A percentile compares a stretch with the other conserved stretches of the same genome.
These are phyloP conservation scores for Larimichthys polyactis DNA, from an alignment of 2,113 vertebrate genomes.

Conservation along the genomic window DNA sequence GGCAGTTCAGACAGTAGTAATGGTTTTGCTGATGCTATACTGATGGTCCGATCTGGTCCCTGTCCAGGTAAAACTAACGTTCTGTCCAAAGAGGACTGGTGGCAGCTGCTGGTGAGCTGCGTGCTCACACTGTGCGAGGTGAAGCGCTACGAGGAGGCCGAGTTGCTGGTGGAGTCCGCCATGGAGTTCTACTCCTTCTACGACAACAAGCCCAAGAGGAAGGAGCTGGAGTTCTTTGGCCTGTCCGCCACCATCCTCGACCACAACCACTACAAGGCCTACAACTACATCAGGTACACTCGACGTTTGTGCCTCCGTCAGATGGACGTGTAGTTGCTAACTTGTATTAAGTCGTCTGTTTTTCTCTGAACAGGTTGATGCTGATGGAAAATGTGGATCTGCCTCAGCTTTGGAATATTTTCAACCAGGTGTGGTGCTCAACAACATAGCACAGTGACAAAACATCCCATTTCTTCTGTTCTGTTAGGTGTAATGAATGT, in stretches of 20 bases:
- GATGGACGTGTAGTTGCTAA: too few relatives aligned
- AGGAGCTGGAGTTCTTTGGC: constrained; percentile 95
- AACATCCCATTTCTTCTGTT: background rate
- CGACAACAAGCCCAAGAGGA: constrained; percentile 92
- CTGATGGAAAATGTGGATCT: constrained; percentile 77
- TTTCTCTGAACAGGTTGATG: constrained; percentile 75
- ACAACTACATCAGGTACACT: constrained; percentile 95
- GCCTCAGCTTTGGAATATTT: constrained; percentile 83
- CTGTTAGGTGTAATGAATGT: background rate
- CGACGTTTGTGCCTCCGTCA: accelerated
- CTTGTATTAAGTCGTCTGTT: background rate
- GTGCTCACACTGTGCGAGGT: constrained; percentile 90
- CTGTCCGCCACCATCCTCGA: constrained; percentile 95
- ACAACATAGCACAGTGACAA: too few relatives aligned
- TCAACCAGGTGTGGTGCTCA: constrained; percentile 73
- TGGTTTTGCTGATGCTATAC: too few relatives aligned
- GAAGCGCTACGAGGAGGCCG: constrained; percentile 90
- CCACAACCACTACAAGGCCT: constrained; percentile 94
- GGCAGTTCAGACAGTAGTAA: background rate
- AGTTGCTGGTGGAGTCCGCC: constrained; percentile 94
- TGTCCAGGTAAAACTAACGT: constrained; percentile 89
- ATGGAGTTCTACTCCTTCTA: constrained; percentile 98
- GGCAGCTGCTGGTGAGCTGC: constrained; percentile 92
- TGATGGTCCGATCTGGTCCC: background rate
- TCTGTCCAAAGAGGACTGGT: constrained; percentile 96